Evolutionary conservation across 2,888 invertebrate genomes (phyloP).

Genomic region (Lysandra coridon): DNA sequence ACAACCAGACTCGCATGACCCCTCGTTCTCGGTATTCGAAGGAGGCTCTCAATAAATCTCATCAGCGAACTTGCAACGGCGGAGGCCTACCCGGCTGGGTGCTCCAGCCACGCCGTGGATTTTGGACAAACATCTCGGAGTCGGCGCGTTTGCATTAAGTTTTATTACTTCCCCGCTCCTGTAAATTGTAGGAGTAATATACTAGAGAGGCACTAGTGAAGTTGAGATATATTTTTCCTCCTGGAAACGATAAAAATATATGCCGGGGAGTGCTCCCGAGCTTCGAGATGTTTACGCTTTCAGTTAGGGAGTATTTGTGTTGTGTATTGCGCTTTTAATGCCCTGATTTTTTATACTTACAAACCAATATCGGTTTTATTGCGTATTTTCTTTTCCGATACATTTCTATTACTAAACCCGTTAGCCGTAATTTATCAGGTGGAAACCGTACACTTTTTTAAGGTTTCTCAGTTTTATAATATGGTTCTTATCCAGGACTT

Average conservation of each 20-base stretch:
- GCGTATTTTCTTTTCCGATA: background rate
- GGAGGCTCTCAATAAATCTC: conserved; percentile 30
- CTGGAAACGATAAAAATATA: conserved; percentile 62
- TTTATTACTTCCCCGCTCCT: conserved; percentile 73
- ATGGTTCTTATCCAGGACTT: no score
- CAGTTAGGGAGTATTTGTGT: conserved; percentile 37
- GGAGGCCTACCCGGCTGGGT: conserved; percentile 54
- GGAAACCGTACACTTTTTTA: background rate
- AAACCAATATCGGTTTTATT: background rate
- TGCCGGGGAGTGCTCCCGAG: conserved; percentile 48
- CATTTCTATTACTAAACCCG: background rate
- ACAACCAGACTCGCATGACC: conserved; percentile 53
- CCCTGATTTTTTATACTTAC: conserved; percentile 31
- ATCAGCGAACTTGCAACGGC: conserved; percentile 44
- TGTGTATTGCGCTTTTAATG: conserved; percentile 30
- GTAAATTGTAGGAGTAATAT: conserved; percentile 72
- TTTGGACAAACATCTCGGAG: conserved; percentile 67
- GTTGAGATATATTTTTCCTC: conserved; percentile 58
- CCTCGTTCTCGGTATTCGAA: conserved; percentile 39
- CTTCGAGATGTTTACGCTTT: conserved; percentile 49
- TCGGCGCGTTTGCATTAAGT: conserved; percentile 71
- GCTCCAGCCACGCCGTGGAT: conserved; percentile 58
- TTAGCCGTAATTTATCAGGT: background rate
- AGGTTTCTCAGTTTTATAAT: no score
- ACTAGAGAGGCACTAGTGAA: conserved; percentile 48